Evolutionary conservation across 2,888 invertebrate genomes (phyloP).

Genomic region (Ptilodon capucinus): DNA sequence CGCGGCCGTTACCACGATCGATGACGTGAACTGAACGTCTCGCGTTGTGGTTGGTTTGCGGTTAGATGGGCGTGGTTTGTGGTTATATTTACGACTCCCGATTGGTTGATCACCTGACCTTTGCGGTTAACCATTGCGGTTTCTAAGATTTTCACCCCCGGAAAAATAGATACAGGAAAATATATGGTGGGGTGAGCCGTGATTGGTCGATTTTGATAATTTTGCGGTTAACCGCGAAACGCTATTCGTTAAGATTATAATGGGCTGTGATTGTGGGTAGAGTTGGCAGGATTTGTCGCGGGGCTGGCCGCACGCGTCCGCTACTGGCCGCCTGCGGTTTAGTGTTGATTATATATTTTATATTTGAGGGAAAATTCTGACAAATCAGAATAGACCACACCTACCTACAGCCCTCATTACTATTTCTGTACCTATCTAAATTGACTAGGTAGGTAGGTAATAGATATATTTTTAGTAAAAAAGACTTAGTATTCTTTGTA

Average conservation of each 20-base stretch:
- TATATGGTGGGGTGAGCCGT: conserved; percentile 57
- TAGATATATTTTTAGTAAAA: too few species aligned
- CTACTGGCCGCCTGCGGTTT: conserved; percentile 34
- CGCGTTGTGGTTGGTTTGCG: conserved; percentile 85
- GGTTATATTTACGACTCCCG: conserved; percentile 81
- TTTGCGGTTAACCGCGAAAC: conserved; percentile 78
- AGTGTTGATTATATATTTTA: conserved; percentile 35
- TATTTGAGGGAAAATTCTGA: conserved; percentile 7
- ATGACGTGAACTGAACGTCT: conserved; percentile 74
- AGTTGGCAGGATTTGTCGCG: conserved; percentile 58
- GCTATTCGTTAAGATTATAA: conserved; percentile 80
- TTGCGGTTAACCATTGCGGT: conserved; percentile 84
- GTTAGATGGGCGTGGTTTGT: conserved; percentile 85
- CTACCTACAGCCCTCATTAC: too few species aligned
- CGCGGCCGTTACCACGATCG: conserved; percentile 62
- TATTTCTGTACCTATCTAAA: too few species aligned
- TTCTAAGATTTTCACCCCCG: conserved; percentile 82
- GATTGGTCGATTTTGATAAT: conserved; percentile 71
- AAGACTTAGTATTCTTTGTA: too few species aligned
- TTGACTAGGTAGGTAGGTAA: too few species aligned
- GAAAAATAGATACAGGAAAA: conserved; percentile 79
- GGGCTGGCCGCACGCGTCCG: conserved; percentile 47
- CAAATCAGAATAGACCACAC: background rate
- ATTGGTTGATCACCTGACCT: conserved; percentile 84
- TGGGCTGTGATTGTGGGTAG: conserved; percentile 56